Conservation (phyloP, 2,113 vertebrate genomes). For the Brachyhypopomus occidentalis region DNA sequence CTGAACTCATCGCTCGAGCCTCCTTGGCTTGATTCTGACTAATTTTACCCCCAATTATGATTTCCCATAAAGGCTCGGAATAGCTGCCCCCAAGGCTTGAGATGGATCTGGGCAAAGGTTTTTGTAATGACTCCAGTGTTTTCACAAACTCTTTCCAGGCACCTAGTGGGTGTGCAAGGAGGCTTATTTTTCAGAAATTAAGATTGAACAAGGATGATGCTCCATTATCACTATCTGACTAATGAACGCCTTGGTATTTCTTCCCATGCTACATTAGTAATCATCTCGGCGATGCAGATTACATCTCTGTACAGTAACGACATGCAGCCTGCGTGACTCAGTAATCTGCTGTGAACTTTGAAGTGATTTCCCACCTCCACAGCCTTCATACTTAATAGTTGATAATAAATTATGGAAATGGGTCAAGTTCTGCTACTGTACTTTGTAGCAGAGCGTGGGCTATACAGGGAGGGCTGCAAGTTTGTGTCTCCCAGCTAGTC, state of each 20-base stretch:
- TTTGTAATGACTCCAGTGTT: constrained; percentile 1
- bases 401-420: constrained; percentile 31
- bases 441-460: not conserved
- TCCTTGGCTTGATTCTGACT: constrained; percentile 11
- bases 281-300: constrained; percentile 60
- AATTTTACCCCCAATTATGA: constrained; percentile 1
- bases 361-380: constrained; percentile 33
- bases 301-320: constrained; percentile 41
- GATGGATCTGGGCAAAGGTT: not conserved
- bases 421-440: constrained; percentile 38
- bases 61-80: constrained; percentile 25
- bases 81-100: not conserved
- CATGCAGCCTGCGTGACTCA: constrained; percentile 47
- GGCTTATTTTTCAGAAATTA: constrained; percentile 15
- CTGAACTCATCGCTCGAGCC: constrained; percentile 48
- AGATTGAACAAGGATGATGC: constrained; percentile 7
- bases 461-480: not conserved
- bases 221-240: constrained; percentile 3
- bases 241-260: not conserved
- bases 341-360: constrained; percentile 42
- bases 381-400: constrained; percentile 25
- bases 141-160: not conserved
- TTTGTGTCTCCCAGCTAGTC: constrained; percentile 8
- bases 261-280: constrained; percentile 45
- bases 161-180: constrained; percentile 10